These are phyloP conservation scores for Parauchenoglanis punctatus DNA, from an alignment of 2,797 vertebrate genomes.

Conservation along the genomic window DNA sequence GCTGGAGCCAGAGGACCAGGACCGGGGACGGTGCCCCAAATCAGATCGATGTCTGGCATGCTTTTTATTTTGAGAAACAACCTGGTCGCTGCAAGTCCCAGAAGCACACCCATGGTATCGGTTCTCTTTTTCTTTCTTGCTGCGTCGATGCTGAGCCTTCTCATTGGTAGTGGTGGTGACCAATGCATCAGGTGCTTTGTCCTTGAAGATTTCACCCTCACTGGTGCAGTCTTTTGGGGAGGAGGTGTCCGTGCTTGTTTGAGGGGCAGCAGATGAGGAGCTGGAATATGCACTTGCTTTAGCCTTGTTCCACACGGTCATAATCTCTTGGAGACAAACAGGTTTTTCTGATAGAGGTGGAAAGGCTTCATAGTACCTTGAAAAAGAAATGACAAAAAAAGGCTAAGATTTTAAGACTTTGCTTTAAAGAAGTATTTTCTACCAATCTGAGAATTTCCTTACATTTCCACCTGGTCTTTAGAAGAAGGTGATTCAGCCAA, in stretches of 20 bases:
- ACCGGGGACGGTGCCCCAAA: conserved; percentile 88
- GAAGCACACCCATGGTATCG: conserved; percentile 72
- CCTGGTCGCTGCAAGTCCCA: conserved; percentile 76
- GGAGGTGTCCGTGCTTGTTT: conserved; percentile 95
- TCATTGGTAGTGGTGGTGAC: conserved; percentile 67
- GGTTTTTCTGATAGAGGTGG: conserved; percentile 97
- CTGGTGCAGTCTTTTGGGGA: conserved; percentile 97
- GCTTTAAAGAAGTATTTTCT: background rate
- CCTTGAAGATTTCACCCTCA: conserved; percentile 86
- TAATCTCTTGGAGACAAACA: conserved; percentile 98
- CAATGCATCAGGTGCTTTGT: conserved; percentile 73
- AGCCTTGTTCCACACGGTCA: conserved; percentile 98
- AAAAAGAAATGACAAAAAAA: conserved; percentile 11
- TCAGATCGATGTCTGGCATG: conserved; percentile 87
- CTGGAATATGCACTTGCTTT: conserved; percentile 91
- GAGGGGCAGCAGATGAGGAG: conserved; percentile 93
- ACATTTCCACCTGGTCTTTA: conserved; percentile 99
- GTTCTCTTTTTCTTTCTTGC: conserved; percentile 89
- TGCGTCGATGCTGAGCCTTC: conserved; percentile 79
- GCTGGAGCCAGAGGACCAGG: conserved; percentile 97
- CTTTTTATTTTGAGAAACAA: conserved; percentile 77
- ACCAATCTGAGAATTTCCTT: conserved; percentile 60
- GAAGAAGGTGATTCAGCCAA: conserved; percentile 88
- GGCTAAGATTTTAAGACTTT: background rate
- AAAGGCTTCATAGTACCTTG: conserved; percentile 99